Evolutionary conservation across 2,797 vertebrate genomes (phyloP).

Genomic region (Psittacula echo): DNA sequence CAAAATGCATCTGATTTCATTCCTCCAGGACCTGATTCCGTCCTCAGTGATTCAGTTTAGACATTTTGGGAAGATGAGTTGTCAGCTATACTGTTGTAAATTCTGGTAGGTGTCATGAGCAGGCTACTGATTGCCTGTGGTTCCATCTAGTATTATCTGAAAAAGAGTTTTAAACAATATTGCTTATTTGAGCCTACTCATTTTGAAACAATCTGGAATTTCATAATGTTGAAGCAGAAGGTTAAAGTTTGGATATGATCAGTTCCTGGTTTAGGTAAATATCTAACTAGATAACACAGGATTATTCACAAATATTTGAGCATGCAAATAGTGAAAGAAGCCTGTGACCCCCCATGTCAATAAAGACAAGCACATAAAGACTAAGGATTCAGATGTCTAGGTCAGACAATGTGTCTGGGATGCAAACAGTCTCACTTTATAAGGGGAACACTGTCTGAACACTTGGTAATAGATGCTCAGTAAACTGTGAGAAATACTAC

Average conservation of each 20-base stretch:
- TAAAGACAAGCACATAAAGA: constrained; percentile 6
- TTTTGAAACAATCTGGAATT: constrained; percentile 29
- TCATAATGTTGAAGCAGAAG: constrained; percentile 50
- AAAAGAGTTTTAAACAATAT: constrained; percentile 38
- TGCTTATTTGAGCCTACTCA: constrained; percentile 48
- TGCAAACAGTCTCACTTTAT: background rate
- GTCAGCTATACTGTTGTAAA: background rate
- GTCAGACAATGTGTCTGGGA: background rate
- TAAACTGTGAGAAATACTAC: background rate
- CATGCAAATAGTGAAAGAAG: constrained; percentile 54
- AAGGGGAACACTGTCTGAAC: background rate
- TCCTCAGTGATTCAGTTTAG: background rate
- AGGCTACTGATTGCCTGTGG: constrained; percentile 58
- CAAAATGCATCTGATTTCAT: constrained; percentile 31
- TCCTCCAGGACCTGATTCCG: background rate
- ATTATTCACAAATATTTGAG: constrained; percentile 64
- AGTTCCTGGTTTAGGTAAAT: constrained; percentile 51
- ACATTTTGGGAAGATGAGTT: constrained; percentile 1
- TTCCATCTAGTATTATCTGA: constrained; percentile 77
- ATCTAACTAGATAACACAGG: constrained; percentile 49
- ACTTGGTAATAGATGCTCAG: background rate
- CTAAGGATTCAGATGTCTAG: background rate
- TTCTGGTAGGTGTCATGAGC: constrained; percentile 62
- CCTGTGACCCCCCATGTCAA: constrained; percentile 15
- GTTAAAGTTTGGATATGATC: constrained; percentile 57